These are phyloP conservation scores for Pteropus alecto DNA, from an alignment of 2,113 vertebrate genomes.

Conservation along the genomic window DNA sequence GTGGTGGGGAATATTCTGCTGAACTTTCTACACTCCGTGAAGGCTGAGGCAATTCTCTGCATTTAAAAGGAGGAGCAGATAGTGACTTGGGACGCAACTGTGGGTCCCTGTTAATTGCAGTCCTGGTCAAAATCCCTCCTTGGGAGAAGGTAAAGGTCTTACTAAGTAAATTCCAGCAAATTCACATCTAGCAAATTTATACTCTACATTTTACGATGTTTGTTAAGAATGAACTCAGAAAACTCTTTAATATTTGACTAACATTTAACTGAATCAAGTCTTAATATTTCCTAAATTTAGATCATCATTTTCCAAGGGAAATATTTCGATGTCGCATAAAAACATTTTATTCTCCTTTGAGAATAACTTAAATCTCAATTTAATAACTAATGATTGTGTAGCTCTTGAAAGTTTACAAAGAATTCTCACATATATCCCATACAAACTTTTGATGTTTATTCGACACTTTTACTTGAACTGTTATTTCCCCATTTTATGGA, in stretches of 20 bases:
- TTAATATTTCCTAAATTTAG: neutral
- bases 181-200: neutral
- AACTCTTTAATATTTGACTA: neutral
- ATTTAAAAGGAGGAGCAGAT: neutral
- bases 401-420: neutral
- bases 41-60: neutral
- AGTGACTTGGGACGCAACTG: neutral
- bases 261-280: neutral
- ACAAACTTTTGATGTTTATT: neutral
- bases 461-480: neutral
- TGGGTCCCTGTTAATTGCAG: neutral
- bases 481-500: neutral
- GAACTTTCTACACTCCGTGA: neutral
- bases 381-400: neutral
- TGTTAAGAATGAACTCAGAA: neutral
- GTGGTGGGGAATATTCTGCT: neutral
- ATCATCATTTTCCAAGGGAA: neutral
- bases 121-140: neutral
- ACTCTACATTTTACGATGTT: neutral
- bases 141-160: neutral
- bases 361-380: neutral
- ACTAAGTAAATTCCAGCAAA: neutral
- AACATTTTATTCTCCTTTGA: neutral
- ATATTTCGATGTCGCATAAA: neutral
- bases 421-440: neutral